These are phyloP conservation scores for Trichogramma pretiosum DNA, from an alignment of 1,140 invertebrate species.

Conservation along the genomic window DNA sequence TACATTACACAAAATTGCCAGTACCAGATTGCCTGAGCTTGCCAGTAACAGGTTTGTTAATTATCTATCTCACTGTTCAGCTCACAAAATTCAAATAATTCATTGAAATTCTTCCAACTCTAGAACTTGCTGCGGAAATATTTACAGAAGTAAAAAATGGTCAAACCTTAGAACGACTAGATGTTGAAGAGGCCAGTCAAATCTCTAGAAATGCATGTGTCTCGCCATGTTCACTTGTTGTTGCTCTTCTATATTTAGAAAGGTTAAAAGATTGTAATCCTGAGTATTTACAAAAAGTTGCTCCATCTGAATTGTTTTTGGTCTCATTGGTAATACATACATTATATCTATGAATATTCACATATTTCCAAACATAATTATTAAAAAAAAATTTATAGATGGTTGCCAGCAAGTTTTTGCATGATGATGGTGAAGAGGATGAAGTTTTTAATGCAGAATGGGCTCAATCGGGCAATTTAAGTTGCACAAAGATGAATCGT, in stretches of 20 bases:
- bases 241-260: conserved; percentile 82
- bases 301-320: conserved; percentile 83
- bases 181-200: conserved; percentile 67
- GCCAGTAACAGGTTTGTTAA: conserved; percentile 63
- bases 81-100: conserved; percentile 24
- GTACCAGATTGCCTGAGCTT: conserved; percentile 63
- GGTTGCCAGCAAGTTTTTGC: conserved; percentile 89
- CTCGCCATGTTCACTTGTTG: conserved; percentile 72
- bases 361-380: background rate
- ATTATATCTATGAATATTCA: too few species aligned
- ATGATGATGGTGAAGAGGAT: conserved; percentile 84
- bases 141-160: conserved; percentile 64
- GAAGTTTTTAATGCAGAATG: conserved; percentile 83
- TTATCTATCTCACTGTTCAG: background rate
- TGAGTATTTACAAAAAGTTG: conserved; percentile 69
- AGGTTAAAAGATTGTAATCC: conserved; percentile 71
- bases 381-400: conserved; percentile 54
- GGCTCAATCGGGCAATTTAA: conserved; percentile 71
- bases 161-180: conserved; percentile 67
- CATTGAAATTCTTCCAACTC: conserved; percentile 24
- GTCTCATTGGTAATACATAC: conserved; percentile 69
- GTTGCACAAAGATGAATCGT: conserved; percentile 65
- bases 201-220: conserved; percentile 73
- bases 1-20: conserved; percentile 75
- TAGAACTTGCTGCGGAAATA: conserved; percentile 74